Conservation (phyloP, 2,797 vertebrate species). For the Oryzias dopingdopingensis region DNA sequence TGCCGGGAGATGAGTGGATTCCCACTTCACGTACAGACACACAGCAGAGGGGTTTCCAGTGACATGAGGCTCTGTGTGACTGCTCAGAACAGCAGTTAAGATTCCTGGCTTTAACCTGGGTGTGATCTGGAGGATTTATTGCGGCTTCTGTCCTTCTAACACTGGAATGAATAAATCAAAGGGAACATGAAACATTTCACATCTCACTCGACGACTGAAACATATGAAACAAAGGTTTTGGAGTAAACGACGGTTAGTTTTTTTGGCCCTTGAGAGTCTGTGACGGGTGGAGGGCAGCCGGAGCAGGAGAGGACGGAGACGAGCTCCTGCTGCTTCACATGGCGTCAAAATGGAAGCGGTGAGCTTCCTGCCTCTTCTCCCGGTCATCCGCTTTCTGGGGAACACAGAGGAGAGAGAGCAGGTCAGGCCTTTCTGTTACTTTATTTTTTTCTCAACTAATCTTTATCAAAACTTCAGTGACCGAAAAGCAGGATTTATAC, state of each 20-base stretch:
- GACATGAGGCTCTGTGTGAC: no score
- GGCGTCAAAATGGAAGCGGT: slow-evolving; percentile 97
- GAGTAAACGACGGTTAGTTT: slow-evolving; percentile 41
- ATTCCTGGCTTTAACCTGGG: slow-evolving; percentile 14
- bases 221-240: slow-evolving; percentile 54
- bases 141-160: slow-evolving; percentile 46
- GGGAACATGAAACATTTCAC: slow-evolving; percentile 52
- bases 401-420: slow-evolving; percentile 33
- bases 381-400: slow-evolving; percentile 96
- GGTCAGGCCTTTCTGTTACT: no score
- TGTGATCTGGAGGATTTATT: slow-evolving; percentile 31
- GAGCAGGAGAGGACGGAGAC: background rate
- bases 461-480: no score
- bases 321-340: slow-evolving; percentile 81
- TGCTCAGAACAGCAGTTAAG: slow-evolving; percentile 9
- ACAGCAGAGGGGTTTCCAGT: background rate
- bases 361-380: slow-evolving; percentile 96
- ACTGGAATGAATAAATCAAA: slow-evolving; percentile 59
- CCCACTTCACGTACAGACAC: background rate
- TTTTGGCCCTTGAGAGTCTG: slow-evolving; percentile 37
- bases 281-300: background rate
- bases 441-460: no score
- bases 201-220: slow-evolving; percentile 41
- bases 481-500: no score
- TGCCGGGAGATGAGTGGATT: background rate